A percentile compares a stretch with the other conserved stretches of the same genome.
These are phyloP conservation scores for Drosophila hamatofila DNA, from an alignment of 2,888 invertebrate species.

Conservation along the genomic window DNA sequence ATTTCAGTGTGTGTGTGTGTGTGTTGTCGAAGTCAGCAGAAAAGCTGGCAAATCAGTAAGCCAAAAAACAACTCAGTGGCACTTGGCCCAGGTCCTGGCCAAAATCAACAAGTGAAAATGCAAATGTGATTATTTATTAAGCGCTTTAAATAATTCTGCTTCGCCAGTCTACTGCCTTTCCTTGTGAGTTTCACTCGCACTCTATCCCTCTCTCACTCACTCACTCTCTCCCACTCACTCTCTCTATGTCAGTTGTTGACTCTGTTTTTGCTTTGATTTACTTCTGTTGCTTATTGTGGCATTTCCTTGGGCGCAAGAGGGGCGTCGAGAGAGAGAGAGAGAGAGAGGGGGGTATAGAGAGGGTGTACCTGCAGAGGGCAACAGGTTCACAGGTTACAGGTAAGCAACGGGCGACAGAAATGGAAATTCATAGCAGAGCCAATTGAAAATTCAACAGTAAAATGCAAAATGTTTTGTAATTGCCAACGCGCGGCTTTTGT, in stretches of 20 bases:
- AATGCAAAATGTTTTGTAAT: slow-evolving; percentile 68
- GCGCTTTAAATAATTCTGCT: slow-evolving; percentile 69
- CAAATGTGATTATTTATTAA: slow-evolving; percentile 81
- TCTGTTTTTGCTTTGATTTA: slow-evolving; percentile 45
- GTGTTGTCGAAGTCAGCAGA: slow-evolving; percentile 49
- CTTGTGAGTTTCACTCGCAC: slow-evolving; percentile 1
- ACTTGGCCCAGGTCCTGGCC: slow-evolving; percentile 26
- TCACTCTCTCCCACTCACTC: slow-evolving; percentile 1
- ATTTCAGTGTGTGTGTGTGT: slow-evolving; percentile 19
- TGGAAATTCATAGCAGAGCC: slow-evolving; percentile 64
- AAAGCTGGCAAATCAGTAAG: slow-evolving; percentile 22
- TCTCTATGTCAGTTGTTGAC: not conserved
- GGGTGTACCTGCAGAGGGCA: slow-evolving; percentile 14
- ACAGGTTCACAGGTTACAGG: slow-evolving; percentile 61
- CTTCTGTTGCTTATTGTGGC: slow-evolving; percentile 19
- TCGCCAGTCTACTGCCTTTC: slow-evolving; percentile 9
- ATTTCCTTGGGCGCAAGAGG: not conserved
- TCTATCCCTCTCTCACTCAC: not conserved
- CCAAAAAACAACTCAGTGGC: slow-evolving; percentile 27
- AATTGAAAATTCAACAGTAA: slow-evolving; percentile 71
- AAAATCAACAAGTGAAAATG: slow-evolving; percentile 82
- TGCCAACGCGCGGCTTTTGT: slow-evolving; percentile 51
- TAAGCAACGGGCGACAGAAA: slow-evolving; percentile 46
- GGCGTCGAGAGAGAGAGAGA: too few relatives aligned
- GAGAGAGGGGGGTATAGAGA: too few relatives aligned